Evolutionary conservation across 1,140 invertebrate genomes (phyloP).

Genomic region (Lordiphosa stackelbergi): DNA sequence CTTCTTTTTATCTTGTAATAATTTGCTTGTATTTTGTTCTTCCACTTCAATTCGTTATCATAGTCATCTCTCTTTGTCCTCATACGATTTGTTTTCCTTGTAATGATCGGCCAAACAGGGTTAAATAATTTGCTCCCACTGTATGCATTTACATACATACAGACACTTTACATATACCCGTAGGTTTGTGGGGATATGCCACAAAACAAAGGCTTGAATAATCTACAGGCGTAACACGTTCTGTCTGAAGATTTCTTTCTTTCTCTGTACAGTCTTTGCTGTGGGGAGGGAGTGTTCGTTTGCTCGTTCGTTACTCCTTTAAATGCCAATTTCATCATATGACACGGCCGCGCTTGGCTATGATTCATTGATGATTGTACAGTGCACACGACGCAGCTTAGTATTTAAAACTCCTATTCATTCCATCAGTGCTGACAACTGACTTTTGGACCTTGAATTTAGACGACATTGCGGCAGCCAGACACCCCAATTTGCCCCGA

Average conservation of each 20-base stretch:
- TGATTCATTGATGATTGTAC: conserved; percentile 47
- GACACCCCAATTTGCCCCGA: conserved; percentile 26
- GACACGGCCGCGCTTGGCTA: conserved; percentile 11
- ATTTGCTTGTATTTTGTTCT: not conserved
- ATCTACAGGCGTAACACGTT: conserved; percentile 14
- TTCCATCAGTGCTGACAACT: conserved; percentile 20
- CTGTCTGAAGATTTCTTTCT: conserved; percentile 11
- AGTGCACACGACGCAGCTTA: not conserved
- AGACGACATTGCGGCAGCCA: conserved; percentile 4
- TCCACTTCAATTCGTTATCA: conserved; percentile 4
- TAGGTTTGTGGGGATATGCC: not conserved
- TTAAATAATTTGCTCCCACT: conserved; percentile 51
- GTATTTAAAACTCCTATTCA: not conserved
- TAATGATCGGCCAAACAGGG: conserved; percentile 21
- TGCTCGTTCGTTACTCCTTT: conserved; percentile 16
- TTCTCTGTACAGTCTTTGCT: not conserved
- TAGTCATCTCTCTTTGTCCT: not conserved
- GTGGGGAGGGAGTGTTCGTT: not conserved
- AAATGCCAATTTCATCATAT: conserved; percentile 5
- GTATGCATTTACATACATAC: conserved; percentile 35
- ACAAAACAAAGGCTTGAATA: conserved; percentile 9
- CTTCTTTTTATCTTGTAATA: conserved; percentile 28
- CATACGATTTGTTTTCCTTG: conserved; percentile 6
- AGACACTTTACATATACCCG: conserved; percentile 37
- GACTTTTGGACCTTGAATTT: conserved; percentile 49